Evolutionary conservation across 2,797 vertebrate species (phyloP), one percentile per base, ranked within the genome.

Genomic region (Parotocinclus haroldoi): DNA sequence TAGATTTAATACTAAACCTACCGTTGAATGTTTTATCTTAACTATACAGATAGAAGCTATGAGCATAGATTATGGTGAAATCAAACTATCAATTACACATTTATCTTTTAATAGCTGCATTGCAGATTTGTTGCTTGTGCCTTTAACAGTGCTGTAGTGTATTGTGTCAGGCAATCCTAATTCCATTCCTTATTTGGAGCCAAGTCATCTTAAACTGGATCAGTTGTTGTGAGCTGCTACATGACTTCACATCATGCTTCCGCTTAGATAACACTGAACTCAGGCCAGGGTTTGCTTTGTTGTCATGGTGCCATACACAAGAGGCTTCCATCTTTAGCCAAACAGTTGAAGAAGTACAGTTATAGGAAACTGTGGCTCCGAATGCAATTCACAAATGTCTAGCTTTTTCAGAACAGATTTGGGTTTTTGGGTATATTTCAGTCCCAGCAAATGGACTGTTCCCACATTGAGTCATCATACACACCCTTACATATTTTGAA

Each of bases 171-270:
- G 17, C 18, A 42, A 10, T n/a, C 40, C 12, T 65, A 44, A 65
- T 71, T 74, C 52, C 64, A 37, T 65, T n/a, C 68, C 64, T 77
- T 77, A 74, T 84, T 77, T 77, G 63, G 77, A 75, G 73, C 67
- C 74, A 74, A n/a, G 44, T 8, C 12, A 66, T 67, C 72, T 63
- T 65, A 65, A 77, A 76, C 80, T 78, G 68, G 79, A 80, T 82
- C 76, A 79, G 71, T 55, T 56, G 7, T 19, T 42, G 48, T 60
- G 1, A 9, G 14, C n/a, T 27, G 57, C 51, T 16, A 19, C 37
- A 46, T n/a, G 45, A 46, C 45, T 46, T 11, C 45, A 46, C 44
- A 46, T n/a, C 45, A 12, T 46, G 45, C 51, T 7, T 64, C 19
- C 37, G 18, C 17, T 14, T 44, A 8, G 18, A 63, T 63, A 64